phyloP scores from a whole-genome alignment of 2,888 invertebrate genomes.

The Drosophila ustulata region DNA sequence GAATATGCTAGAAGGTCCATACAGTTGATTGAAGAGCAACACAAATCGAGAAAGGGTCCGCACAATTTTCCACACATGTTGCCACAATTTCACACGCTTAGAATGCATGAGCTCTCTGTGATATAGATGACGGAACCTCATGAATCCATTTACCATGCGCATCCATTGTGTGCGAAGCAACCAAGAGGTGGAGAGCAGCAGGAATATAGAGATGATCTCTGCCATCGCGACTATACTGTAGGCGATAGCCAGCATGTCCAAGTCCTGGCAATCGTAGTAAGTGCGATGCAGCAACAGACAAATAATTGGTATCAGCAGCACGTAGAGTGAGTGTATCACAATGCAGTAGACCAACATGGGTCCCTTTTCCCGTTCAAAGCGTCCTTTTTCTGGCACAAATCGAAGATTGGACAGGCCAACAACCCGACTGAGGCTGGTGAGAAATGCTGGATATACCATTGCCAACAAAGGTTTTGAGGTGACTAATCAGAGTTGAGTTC shows the following conservation, averaged over 20 bases:
- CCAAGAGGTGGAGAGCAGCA: conserved; percentile 43
- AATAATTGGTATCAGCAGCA: conserved; percentile 43
- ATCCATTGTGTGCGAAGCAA: conserved; percentile 8
- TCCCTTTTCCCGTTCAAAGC: conserved; percentile 35
- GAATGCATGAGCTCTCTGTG: background rate
- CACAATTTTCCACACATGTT: conserved; percentile 28
- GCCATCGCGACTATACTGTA: conserved; percentile 45
- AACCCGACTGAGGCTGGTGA: conserved; percentile 23
- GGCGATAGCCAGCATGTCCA: conserved; percentile 47
- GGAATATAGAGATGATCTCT: conserved; percentile 8
- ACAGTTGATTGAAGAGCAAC: conserved; percentile 29
- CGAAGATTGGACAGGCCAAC: conserved; percentile 61
- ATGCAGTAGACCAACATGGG: conserved; percentile 47
- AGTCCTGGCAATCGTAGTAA: conserved; percentile 28
- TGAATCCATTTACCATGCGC: conserved; percentile 30
- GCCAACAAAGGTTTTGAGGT: background rate
- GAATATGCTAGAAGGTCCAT: conserved; percentile 43
- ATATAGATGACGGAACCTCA: conserved; percentile 27
- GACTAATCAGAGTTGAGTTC: background rate
- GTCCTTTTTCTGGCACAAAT: conserved; percentile 30
- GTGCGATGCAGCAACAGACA: conserved; percentile 23
- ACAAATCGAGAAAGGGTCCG: conserved; percentile 41
- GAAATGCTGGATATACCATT: conserved; percentile 19
- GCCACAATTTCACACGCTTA: background rate
- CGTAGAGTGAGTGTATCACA: conserved; percentile 26